Percentiles rank a stretch among this genome's conserved stretches.
Conservation (phyloP, 2,797 vertebrate genomes). For the Florisuga fusca region DNA sequence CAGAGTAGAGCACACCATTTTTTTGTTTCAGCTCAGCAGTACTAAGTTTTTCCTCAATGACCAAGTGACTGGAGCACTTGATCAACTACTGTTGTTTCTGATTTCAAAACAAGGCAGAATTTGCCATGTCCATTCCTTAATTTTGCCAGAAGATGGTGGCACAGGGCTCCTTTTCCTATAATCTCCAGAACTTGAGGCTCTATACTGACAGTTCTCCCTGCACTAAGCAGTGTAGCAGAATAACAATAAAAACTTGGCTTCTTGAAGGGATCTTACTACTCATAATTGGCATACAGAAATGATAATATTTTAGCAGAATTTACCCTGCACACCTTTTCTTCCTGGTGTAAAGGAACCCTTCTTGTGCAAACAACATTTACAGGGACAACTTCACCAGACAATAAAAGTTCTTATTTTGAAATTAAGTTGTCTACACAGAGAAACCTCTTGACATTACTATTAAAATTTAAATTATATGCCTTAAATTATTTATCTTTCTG, state of each 20-base stretch:
- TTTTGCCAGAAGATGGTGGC: slow-evolving; percentile 63
- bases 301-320: not conserved
- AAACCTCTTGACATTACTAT: not conserved
- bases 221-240: not conserved
- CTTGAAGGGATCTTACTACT: not conserved
- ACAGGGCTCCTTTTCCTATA: slow-evolving; percentile 28
- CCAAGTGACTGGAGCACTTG: not conserved
- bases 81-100: not conserved
- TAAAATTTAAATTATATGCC: not conserved
- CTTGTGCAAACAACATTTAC: not conserved
- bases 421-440: not conserved
- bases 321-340: not conserved
- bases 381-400: not conserved
- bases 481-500: not conserved
- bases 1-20: not conserved
- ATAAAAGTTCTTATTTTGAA: not conserved
- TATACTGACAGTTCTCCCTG: not conserved
- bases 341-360: not conserved
- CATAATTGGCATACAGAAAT: not conserved
- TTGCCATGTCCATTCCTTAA: slow-evolving; percentile 12
- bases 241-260: not conserved
- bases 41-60: not conserved
- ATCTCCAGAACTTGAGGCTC: not conserved
- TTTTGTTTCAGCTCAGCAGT: not conserved
- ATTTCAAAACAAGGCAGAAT: not conserved